Evolutionary conservation across 2,888 invertebrate genomes (phyloP).

Genomic region (Erebia epiphron): DNA sequence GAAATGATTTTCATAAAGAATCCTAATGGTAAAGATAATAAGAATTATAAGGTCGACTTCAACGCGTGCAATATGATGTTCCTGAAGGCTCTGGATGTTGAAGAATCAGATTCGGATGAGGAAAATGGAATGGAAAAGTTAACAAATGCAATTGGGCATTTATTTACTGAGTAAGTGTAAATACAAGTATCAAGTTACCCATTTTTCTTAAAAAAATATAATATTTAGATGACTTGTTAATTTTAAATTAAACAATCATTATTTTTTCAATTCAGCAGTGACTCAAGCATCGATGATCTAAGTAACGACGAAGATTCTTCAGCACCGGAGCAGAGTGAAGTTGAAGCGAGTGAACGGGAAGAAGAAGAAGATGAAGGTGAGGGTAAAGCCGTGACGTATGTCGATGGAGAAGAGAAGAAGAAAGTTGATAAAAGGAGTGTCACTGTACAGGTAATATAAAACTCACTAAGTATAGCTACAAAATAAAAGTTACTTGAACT

Average conservation of each 20-base stretch:
- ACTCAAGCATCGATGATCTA: constrained; percentile 71
- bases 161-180: constrained; percentile 87
- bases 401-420: constrained; percentile 59
- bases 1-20: constrained; percentile 84
- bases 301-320: constrained; percentile 72
- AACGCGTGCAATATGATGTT: constrained; percentile 78
- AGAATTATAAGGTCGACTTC: constrained; percentile 65
- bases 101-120: constrained; percentile 89
- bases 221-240: no score
- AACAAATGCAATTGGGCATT: constrained; percentile 87
- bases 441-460: constrained; percentile 59
- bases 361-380: constrained; percentile 45
- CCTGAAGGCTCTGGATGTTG: constrained; percentile 76
- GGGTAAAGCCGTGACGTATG: constrained; percentile 63
- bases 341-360: constrained; percentile 47
- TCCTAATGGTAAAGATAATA: constrained; percentile 62
- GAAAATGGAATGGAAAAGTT: constrained; percentile 88
- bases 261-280: constrained; percentile 49
- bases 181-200: no score
- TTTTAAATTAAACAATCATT: not conserved
- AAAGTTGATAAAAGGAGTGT: constrained; percentile 64
- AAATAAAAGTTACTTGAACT: no score
- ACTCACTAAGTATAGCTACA: no score
- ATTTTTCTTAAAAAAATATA: no score
- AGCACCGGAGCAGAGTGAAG: constrained; percentile 67